Evolutionary conservation across 1,140 invertebrate species (phyloP), one percentile per base, ranked within the genome.

Genomic region (Protaetia brevitarsis): DNA sequence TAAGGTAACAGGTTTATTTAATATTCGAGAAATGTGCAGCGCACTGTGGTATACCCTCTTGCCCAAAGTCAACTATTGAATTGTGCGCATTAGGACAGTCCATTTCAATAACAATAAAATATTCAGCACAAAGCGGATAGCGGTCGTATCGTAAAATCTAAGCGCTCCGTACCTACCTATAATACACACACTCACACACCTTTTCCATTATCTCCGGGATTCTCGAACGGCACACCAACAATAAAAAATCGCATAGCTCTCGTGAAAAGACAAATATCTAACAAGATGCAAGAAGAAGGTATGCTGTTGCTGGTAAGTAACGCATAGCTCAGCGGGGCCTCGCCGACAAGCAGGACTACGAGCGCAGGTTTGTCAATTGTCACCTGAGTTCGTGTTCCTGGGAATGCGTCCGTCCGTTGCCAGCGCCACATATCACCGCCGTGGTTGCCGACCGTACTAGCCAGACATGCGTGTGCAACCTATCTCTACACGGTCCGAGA

Each of bases 281-380:
- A 74, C 72, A 74, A 72, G 72, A 71, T 72, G 71, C 70, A 73
- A 69, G 69, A 66, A 70, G 72, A 74, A 71, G 71, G 72, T 72
- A 74, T 71, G 72, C 56, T 72, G 67, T 68, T 37, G 66, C 65
- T 68, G 65, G 72, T 74, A 71, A 72, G 69, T 73, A 71, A 71
- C 71, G 68, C 74, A 75, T 75, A 74, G 71, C 72, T 74, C 74
- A 76, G 72, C 73, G 66, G 73, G 72, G 72, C 23, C 69, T 66
- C 60, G 63, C 57, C 61, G 62, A 76, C 72, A 74, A 59, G 72
- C 74, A 69, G 68, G 71, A 70, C 65, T 71, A 74, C 71, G 67
- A 72, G 68, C 70, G 57, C 72, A 74, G 68, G 72, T 75, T 76
- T 76, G 74, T 76, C 74, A 76, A 76, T 76, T 76, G 74, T 76